Conservation (phyloP, 2,113 vertebrate genomes). For the Leucoraja erinaceus region DNA sequence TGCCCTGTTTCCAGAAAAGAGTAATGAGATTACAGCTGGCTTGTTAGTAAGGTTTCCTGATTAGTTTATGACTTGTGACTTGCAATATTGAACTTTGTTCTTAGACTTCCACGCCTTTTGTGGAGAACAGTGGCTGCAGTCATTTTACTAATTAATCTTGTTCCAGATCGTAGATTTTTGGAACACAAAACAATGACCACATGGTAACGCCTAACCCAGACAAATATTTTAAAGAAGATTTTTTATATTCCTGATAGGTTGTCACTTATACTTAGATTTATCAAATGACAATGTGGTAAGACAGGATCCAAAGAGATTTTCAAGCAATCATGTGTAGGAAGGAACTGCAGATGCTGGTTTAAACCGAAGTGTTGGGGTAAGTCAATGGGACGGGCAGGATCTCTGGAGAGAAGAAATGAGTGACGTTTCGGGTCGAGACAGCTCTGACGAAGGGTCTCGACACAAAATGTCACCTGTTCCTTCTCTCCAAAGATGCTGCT, state of each 20-base stretch:
- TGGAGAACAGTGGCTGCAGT: not conserved
- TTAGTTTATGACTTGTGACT: not conserved
- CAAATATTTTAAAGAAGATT: not conserved
- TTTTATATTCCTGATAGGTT: not conserved
- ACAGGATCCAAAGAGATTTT: not conserved
- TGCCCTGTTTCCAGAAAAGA: not conserved
- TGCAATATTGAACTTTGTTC: not conserved
- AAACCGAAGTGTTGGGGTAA: too few relatives aligned
- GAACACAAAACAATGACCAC: not conserved
- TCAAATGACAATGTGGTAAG: not conserved
- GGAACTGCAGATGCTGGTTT: too few relatives aligned
- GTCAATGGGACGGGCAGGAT: too few relatives aligned
- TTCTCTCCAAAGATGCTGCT: too few relatives aligned
- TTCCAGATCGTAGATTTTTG: not conserved
- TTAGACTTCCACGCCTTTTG: not conserved
- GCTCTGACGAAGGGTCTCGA: too few relatives aligned
- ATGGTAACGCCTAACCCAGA: not conserved
- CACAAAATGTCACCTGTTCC: too few relatives aligned
- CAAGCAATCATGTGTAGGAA: too few relatives aligned
- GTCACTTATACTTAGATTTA: not conserved
- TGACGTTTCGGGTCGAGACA: too few relatives aligned
- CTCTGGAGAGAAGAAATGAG: too few relatives aligned
- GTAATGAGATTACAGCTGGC: not conserved
- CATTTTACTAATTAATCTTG: not conserved
- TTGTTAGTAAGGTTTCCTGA: not conserved